These are phyloP conservation scores for Acrocera orbiculus DNA, from an alignment of 2,888 invertebrate species.

Conservation along the genomic window DNA sequence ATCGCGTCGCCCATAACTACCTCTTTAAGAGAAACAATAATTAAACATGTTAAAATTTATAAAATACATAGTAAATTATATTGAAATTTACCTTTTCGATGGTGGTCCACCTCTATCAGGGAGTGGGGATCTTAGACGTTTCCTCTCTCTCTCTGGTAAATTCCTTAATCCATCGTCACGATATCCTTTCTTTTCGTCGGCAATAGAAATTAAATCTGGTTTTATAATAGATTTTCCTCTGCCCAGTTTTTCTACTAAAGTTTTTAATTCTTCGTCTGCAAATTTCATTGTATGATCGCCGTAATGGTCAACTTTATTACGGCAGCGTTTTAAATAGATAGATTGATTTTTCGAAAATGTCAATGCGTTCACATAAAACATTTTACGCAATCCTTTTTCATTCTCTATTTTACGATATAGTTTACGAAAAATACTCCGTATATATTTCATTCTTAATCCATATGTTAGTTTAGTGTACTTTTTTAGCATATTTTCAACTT, in stretches of 20 bases:
- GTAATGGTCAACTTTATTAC: constrained; percentile 9
- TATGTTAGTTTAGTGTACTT: too few relatives aligned
- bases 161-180: too few relatives aligned
- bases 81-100: neutral
- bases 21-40: neutral
- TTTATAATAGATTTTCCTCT: constrained; percentile 9
- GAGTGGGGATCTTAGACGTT: too few relatives aligned
- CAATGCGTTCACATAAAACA: too few relatives aligned
- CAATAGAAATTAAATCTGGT: constrained; percentile 1
- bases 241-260: constrained; percentile 7
- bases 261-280: neutral
- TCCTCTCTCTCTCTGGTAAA: too few relatives aligned
- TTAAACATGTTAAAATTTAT: too few relatives aligned
- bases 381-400: constrained; percentile 8
- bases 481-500: constrained; percentile 2
- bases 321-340: too few relatives aligned
- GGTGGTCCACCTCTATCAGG: neutral
- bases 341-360: too few relatives aligned
- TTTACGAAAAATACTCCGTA: constrained; percentile 10
- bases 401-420: constrained; percentile 12
- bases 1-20: neutral
- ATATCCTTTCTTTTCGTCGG: too few relatives aligned
- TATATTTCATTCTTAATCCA: too few relatives aligned
- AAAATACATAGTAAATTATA: too few relatives aligned
- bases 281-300: constrained; percentile 8